Evolutionary conservation across 2,888 invertebrate genomes (phyloP).

Genomic region (Leucoptera coffeella): DNA sequence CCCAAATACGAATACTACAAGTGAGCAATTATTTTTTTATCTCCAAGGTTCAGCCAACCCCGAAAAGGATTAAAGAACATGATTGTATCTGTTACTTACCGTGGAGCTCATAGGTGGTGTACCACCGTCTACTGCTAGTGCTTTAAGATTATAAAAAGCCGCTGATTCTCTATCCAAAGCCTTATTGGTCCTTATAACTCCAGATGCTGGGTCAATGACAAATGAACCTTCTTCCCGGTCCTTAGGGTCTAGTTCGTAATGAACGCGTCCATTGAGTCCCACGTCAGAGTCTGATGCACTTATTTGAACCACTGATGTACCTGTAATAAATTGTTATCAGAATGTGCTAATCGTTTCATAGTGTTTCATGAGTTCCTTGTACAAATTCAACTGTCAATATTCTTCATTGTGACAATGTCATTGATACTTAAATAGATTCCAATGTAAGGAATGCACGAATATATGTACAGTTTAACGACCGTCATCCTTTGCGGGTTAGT

Average conservation of each 20-base stretch:
- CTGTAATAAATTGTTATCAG: conserved; percentile 13
- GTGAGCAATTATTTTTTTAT: too few species aligned
- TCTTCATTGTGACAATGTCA: too few species aligned
- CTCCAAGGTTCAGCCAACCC: too few species aligned
- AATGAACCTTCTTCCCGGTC: conserved; percentile 85
- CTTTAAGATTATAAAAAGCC: conserved; percentile 77
- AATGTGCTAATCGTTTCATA: conserved; percentile 3
- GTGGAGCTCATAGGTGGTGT: conserved; percentile 66
- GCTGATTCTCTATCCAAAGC: conserved; percentile 87
- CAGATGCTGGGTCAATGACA: conserved; percentile 86
- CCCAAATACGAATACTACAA: too few species aligned
- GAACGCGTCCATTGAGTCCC: conserved; percentile 81
- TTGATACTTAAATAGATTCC: too few species aligned
- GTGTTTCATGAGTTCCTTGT: conserved; percentile 2
- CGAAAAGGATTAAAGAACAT: too few species aligned
- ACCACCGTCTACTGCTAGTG: conserved; percentile 86
- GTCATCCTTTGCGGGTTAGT: too few species aligned
- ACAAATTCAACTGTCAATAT: too few species aligned
- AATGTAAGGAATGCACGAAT: too few species aligned
- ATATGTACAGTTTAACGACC: too few species aligned
- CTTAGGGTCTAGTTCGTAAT: conserved; percentile 67
- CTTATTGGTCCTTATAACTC: conserved; percentile 85
- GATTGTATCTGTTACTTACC: conserved; percentile 23
- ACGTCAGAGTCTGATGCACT: conserved; percentile 80
- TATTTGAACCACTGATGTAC: conserved; percentile 71